phyloP scores from a whole-genome alignment of 2,888 invertebrate genomes.

The Melolontha melolontha region DNA sequence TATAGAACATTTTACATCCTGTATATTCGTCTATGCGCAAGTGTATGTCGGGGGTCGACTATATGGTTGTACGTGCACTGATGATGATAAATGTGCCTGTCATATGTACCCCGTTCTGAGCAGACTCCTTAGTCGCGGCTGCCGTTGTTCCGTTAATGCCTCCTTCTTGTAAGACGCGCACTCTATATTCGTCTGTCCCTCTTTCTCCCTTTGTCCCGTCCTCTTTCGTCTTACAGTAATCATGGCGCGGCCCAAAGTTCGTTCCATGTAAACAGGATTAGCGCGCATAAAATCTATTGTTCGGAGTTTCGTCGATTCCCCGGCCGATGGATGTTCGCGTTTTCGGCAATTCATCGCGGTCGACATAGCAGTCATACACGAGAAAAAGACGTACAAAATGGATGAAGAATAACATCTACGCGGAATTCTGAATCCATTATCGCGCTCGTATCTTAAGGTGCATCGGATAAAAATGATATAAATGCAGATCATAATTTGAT shows the following conservation, averaged over 20 bases:
- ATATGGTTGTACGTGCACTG: slow-evolving; percentile 57
- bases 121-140: slow-evolving; percentile 47
- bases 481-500: too few relatives aligned
- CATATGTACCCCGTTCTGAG: slow-evolving; percentile 50
- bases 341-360: too few relatives aligned
- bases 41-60: slow-evolving; percentile 21
- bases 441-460: too few relatives aligned
- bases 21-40: not conserved
- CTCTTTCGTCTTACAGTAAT: not conserved
- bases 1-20: too few relatives aligned
- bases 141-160: slow-evolving; percentile 38
- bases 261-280: slow-evolving; percentile 37
- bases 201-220: not conserved
- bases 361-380: too few relatives aligned
- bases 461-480: too few relatives aligned
- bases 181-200: slow-evolving; percentile 6
- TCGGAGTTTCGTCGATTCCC: slow-evolving; percentile 31
- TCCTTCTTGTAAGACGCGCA: slow-evolving; percentile 39
- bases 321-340: slow-evolving; percentile 16
- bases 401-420: too few relatives aligned
- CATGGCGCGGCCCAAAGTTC: slow-evolving; percentile 5
- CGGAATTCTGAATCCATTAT: too few relatives aligned
- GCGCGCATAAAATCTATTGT: slow-evolving; percentile 36
- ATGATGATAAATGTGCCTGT: slow-evolving; percentile 62
- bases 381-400: too few relatives aligned